A percentile compares a stretch with the other conserved stretches of the same genome.
Conservation (phyloP, 2,113 vertebrate genomes). For the Pluvianellus socialis region DNA sequence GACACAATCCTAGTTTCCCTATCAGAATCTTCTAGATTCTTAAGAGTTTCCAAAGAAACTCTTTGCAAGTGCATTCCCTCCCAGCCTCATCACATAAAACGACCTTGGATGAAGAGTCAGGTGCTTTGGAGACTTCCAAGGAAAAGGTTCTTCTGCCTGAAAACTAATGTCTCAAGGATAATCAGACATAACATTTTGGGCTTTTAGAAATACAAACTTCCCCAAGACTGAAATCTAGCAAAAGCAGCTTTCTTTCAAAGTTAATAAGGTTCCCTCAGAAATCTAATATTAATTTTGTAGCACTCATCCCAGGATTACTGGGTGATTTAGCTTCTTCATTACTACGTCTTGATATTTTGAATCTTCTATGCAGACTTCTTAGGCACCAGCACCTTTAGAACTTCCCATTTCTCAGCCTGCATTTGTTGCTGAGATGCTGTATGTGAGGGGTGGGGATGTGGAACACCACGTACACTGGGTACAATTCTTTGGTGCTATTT, state of each 20-base stretch:
- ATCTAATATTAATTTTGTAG: background rate
- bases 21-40: background rate
- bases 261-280: background rate
- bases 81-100: background rate
- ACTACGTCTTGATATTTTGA: background rate
- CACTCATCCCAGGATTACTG: background rate
- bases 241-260: background rate
- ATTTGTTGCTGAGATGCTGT: background rate
- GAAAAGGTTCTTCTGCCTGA: background rate
- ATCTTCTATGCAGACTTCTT: background rate
- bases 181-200: background rate
- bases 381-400: background rate
- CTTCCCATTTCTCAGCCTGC: background rate
- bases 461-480: background rate
- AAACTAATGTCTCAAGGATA: background rate
- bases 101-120: background rate
- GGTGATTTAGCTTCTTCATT: background rate
- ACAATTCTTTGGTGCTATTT: background rate
- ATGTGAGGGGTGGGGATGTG: too few species aligned
- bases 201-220: background rate
- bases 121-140: background rate
- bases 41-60: background rate
- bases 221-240: background rate
- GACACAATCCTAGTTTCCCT: background rate
- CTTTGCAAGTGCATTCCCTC: background rate